phyloP scores from a whole-genome alignment of 2,113 vertebrate genomes.

The Microtus richardsoni region DNA sequence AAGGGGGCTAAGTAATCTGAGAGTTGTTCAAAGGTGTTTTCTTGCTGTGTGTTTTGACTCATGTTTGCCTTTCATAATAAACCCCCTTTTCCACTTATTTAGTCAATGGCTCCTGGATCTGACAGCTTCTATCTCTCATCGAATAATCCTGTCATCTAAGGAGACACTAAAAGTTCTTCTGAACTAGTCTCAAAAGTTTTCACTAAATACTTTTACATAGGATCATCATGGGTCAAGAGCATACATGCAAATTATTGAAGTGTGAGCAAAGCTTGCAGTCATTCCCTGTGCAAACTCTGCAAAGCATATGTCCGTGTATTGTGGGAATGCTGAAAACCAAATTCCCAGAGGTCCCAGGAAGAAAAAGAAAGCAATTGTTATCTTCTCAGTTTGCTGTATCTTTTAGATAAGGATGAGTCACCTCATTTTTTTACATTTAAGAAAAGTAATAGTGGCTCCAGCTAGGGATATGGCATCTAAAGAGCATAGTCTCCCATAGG shows the following conservation, averaged over 20 bases:
- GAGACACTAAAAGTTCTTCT: background rate
- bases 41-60: background rate
- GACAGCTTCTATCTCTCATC: background rate
- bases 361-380: background rate
- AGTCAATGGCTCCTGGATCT: background rate
- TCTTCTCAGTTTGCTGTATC: background rate
- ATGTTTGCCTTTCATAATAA: background rate
- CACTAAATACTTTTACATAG: background rate
- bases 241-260: background rate
- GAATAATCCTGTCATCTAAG: background rate
- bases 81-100: background rate
- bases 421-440: conserved; percentile 23
- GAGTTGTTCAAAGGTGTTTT: background rate
- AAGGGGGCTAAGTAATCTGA: background rate
- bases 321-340: background rate
- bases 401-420: conserved; percentile 43
- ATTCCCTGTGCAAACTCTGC: background rate
- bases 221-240: background rate
- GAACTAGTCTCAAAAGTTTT: background rate
- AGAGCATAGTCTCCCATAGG: background rate
- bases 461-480: background rate
- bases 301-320: background rate
- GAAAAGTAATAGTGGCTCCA: background rate
- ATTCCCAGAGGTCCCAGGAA: background rate
- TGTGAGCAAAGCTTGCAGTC: background rate